Evolutionary conservation across 2,888 invertebrate genomes (phyloP).

Genomic region (Eilema sororculum): DNA sequence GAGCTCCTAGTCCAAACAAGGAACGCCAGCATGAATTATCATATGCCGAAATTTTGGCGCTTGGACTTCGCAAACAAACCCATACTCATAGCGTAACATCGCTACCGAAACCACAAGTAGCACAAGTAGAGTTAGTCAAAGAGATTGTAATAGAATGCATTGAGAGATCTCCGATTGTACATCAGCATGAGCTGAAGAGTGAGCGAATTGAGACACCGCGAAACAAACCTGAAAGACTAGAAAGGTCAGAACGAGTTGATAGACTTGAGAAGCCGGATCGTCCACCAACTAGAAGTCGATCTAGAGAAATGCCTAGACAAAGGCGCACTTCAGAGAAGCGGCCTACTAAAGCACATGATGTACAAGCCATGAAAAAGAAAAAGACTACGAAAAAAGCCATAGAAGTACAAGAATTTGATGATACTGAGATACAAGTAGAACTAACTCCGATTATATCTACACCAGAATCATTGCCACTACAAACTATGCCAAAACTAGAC

Average conservation of each 20-base stretch:
- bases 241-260: constrained; percentile 58
- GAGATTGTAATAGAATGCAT: constrained; percentile 70
- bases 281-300: constrained; percentile 70
- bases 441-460: constrained; percentile 29
- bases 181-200: constrained; percentile 57
- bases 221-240: constrained; percentile 53
- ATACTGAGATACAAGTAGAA: constrained; percentile 54
- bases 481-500: constrained; percentile 21
- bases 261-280: constrained; percentile 62
- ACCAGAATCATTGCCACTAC: constrained; percentile 22
- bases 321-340: constrained; percentile 77
- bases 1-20: constrained; percentile 65
- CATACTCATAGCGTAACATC: constrained; percentile 62
- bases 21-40: constrained; percentile 88
- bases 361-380: constrained; percentile 73
- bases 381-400: constrained; percentile 74
- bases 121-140: constrained; percentile 75
- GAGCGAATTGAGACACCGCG: constrained; percentile 54
- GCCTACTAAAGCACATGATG: constrained; percentile 71
- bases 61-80: constrained; percentile 85
- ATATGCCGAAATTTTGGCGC: constrained; percentile 91
- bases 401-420: constrained; percentile 80
- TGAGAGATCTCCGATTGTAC: constrained; percentile 61
- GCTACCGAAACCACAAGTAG: constrained; percentile 76
- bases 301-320: constrained; percentile 76